Evolutionary conservation across 2,797 vertebrate species (phyloP).

Genomic region (Periophthalmus magnuspinnatus): DNA sequence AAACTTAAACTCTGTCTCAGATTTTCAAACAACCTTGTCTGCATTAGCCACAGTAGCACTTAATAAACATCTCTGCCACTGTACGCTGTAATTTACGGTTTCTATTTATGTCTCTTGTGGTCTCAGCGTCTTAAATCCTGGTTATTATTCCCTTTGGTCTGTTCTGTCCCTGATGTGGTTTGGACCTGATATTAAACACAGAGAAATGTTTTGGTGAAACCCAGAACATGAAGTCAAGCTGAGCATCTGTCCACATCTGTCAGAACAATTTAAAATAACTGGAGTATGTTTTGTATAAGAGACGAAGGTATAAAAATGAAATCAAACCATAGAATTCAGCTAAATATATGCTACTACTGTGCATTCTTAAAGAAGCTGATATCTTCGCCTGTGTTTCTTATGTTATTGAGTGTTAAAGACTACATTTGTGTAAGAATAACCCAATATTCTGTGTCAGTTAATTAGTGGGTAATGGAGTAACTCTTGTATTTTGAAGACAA

Average conservation of each 20-base stretch:
- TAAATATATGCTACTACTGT: neutral
- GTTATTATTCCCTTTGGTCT: constrained; percentile 3
- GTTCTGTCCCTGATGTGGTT: constrained; percentile 12
- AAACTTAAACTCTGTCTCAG: neutral
- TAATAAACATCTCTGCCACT: constrained; percentile 4
- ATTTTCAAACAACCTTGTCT: neutral
- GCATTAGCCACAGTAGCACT: constrained; percentile 6
- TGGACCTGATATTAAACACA: constrained; percentile 1
- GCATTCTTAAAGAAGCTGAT: neutral
- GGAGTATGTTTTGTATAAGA: neutral
- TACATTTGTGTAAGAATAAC: too few species aligned
- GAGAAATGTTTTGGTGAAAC: constrained; percentile 10
- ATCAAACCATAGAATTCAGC: neutral
- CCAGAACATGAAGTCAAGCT: constrained; percentile 2
- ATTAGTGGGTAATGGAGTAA: too few species aligned
- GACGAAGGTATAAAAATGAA: neutral
- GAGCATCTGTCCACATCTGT: constrained; percentile 5
- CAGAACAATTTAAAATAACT: constrained; percentile 1
- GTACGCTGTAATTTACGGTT: constrained; percentile 6
- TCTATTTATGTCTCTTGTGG: neutral
- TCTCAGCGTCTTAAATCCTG: neutral
- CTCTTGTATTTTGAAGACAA: too few species aligned
- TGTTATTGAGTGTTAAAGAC: too few species aligned
- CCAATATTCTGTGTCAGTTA: too few species aligned
- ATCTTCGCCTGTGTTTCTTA: too few species aligned